A percentile compares a stretch with the other conserved stretches of the same genome.
phyloP scores from a whole-genome alignment of 2,797 vertebrate species.

The Dendrocincla fuliginosa region DNA sequence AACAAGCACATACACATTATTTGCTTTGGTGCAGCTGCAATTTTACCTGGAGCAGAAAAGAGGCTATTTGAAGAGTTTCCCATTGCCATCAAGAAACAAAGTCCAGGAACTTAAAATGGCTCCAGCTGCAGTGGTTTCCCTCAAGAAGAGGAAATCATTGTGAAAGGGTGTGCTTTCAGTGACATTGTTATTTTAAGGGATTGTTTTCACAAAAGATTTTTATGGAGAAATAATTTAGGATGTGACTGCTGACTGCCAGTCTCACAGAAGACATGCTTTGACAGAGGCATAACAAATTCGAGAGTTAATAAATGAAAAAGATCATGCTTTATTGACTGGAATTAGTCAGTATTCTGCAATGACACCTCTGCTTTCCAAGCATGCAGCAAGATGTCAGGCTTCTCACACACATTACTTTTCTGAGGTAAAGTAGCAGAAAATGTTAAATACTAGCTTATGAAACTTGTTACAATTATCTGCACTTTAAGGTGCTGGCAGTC shows the following conservation, averaged over 20 bases:
- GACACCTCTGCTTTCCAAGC: not conserved
- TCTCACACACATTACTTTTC: not conserved
- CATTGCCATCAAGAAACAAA: not conserved
- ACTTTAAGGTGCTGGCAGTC: not conserved
- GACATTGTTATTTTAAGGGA: not conserved
- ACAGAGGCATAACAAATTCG: not conserved
- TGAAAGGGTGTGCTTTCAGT: not conserved
- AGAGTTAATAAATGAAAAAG: not conserved
- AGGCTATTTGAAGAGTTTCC: not conserved
- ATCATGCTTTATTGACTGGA: not conserved
- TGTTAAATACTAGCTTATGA: not conserved
- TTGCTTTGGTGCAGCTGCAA: not conserved
- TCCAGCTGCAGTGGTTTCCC: not conserved
- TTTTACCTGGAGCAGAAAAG: not conserved
- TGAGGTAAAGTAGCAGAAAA: not conserved
- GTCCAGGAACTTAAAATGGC: not conserved
- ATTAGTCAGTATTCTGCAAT: not conserved
- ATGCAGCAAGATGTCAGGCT: not conserved
- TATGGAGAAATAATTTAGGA: not conserved
- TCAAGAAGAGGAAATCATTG: not conserved
- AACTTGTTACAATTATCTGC: not conserved
- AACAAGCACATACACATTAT: not conserved
- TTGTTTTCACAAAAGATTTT: not conserved
- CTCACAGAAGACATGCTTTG: not conserved
- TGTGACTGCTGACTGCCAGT: not conserved